Evolutionary conservation across 2,797 vertebrate species (phyloP), one percentile per base, ranked within the genome.

Genomic region (Centropyge bicolor): DNA sequence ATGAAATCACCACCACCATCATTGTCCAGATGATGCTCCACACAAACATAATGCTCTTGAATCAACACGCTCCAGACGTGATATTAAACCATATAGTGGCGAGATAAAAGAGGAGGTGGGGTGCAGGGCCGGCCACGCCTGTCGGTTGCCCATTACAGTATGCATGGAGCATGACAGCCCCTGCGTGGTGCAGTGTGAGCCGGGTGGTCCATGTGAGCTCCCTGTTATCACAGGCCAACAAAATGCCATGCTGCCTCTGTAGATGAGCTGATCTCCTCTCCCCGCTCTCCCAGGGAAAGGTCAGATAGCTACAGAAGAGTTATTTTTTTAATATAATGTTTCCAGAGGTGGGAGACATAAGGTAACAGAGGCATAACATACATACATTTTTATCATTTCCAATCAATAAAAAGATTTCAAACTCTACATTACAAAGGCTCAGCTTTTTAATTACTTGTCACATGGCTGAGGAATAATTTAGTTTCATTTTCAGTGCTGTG

Each of bases 221-320:
- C 74, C 84, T 83, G 86, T 90, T 91, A 92, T 85, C 88, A 87
- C 76, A 91, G 78, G 80, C 82, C 80, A 86, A 84, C 83, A 77
- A 94, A 92, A 94, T 92, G 90, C 89, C 92, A 93, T 59, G 86
- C 86, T 88, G 90, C 88, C 85, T 89, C 77, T 83, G 86, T 81
- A 90, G 90, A 94, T 93, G 89, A 89, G 85, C 84, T 82, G 82
- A 91, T 90, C 85, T 91, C 85, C 74, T 70, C 84, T 76, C 76
- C 84, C 76, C 55, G 24, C 78, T 84, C 87, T 88, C 83, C 49
- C 78, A 54, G 43, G 78, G 79, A 94, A 95, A 95, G 93, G 94
- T 94, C 92, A 93, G 75, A 82, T 70, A 56, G 79, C 82, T 67
- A 78, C 64, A 83, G 78, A 86, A 61, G 76, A 73, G 41, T 70